Percentiles rank a stretch among this genome's conserved stretches.
Conservation (phyloP, 1,140 invertebrate species). For the Drosophila subobscura region DNA sequence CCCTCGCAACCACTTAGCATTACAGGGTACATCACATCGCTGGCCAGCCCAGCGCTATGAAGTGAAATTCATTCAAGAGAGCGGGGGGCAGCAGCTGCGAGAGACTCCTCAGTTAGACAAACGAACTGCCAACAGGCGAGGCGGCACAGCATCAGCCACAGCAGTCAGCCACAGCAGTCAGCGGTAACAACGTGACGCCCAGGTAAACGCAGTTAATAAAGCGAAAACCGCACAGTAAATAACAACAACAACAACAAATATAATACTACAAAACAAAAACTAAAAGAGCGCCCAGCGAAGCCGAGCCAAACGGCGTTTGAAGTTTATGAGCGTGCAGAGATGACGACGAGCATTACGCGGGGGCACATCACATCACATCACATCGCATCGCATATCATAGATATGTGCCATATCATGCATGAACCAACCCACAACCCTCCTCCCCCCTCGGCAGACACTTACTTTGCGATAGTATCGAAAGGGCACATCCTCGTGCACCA, state of each 20-base stretch:
- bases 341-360: conserved; percentile 32
- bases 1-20: conserved; percentile 2
- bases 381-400: conserved; percentile 15
- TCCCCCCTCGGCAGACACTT: conserved; percentile 38
- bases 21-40: conserved; percentile 37
- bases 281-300: conserved; percentile 5
- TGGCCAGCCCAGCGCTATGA: conserved; percentile 52
- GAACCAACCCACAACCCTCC: conserved; percentile 1
- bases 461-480: conserved; percentile 83
- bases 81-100: conserved; percentile 14
- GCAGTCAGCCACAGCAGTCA: conserved; percentile 19
- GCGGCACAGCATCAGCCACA: conserved; percentile 12
- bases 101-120: conserved; percentile 28
- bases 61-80: conserved; percentile 73
- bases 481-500: conserved; percentile 83
- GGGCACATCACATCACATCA: conserved; percentile 10
- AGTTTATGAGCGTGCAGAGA: conserved; percentile 49
- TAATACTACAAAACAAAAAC: conserved; percentile 79
- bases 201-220: conserved; percentile 74
- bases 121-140: conserved; percentile 20
- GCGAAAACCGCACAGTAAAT: conserved; percentile 75
- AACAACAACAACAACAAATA: too few species aligned
- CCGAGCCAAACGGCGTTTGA: conserved; percentile 37
- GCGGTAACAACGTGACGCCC: conserved; percentile 55
- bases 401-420: conserved; percentile 51